phyloP scores from a whole-genome alignment of 1,140 invertebrate genomes.

The Lysiphlebus fabarum region DNA sequence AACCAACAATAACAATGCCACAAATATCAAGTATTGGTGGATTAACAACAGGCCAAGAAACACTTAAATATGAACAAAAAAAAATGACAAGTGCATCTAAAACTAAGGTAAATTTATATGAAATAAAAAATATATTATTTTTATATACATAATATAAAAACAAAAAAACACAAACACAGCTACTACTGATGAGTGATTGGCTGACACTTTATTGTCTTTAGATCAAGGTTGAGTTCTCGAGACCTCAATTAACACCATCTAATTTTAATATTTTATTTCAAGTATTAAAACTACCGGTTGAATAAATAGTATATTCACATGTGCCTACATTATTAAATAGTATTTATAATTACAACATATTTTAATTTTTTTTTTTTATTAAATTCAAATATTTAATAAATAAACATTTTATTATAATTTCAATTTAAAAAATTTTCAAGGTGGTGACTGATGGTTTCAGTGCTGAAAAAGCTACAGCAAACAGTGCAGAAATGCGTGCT shows the following conservation, averaged over 20 bases:
- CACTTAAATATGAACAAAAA: conserved; percentile 76
- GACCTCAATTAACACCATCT: no score
- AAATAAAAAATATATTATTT: neutral
- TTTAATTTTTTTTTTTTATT: no score
- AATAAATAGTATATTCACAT: no score
- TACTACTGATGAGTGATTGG: neutral
- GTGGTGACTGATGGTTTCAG: conserved; percentile 79
- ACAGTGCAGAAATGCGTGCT: conserved; percentile 73
- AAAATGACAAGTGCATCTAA: conserved; percentile 74
- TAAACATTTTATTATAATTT: no score
- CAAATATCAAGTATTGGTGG: conserved; percentile 43
- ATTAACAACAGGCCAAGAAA: conserved; percentile 57
- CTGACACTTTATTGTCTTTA: neutral
- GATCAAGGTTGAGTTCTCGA: neutral
- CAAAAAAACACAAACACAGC: neutral
- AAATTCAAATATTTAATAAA: no score
- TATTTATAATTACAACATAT: no score
- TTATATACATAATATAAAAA: conserved; percentile 5
- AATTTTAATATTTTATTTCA: no score
- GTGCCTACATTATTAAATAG: no score
- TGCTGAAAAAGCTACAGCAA: conserved; percentile 73
- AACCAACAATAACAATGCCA: conserved; percentile 39
- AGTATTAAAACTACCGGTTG: no score
- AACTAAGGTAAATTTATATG: conserved; percentile 61
- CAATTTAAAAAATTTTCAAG: no score